These are phyloP conservation scores for Polietes domitor DNA, from an alignment of 2,888 invertebrate species.

Conservation along the genomic window DNA sequence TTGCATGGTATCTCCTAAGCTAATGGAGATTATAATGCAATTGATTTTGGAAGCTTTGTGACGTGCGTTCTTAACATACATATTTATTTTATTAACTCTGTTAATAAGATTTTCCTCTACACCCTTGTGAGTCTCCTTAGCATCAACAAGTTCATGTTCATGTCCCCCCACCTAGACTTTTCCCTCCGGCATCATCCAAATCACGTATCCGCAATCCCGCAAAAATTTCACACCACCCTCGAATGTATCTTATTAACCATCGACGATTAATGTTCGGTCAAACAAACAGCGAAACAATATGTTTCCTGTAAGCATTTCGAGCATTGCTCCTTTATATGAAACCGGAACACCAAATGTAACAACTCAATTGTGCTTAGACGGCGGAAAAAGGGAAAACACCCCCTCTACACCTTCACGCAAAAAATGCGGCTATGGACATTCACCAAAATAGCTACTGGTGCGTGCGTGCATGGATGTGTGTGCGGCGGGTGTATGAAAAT, in stretches of 20 bases:
- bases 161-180: background rate
- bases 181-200: background rate
- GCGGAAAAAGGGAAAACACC: slow-evolving; percentile 22
- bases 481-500: background rate
- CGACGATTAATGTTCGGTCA: slow-evolving; percentile 25
- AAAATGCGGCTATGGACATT: slow-evolving; percentile 36
- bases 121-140: too few species aligned
- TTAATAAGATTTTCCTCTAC: too few species aligned
- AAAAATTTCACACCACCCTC: too few species aligned
- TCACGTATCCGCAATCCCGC: background rate
- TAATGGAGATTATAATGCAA: too few species aligned
- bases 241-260: slow-evolving; percentile 5
- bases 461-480: slow-evolving; percentile 26
- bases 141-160: slow-evolving; percentile 23
- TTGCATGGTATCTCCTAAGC: too few species aligned
- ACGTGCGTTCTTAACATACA: too few species aligned
- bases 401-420: slow-evolving; percentile 29
- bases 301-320: slow-evolving; percentile 24
- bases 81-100: too few species aligned
- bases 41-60: too few species aligned
- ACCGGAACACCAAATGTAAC: slow-evolving; percentile 38
- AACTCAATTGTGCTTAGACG: slow-evolving; percentile 36
- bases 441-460: slow-evolving; percentile 56
- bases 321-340: background rate
- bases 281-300: slow-evolving; percentile 22